A percentile compares a stretch with the other conserved stretches of the same genome.
These are phyloP conservation scores for Morone saxatilis DNA, from an alignment of 2,113 vertebrate species.

Conservation along the genomic window DNA sequence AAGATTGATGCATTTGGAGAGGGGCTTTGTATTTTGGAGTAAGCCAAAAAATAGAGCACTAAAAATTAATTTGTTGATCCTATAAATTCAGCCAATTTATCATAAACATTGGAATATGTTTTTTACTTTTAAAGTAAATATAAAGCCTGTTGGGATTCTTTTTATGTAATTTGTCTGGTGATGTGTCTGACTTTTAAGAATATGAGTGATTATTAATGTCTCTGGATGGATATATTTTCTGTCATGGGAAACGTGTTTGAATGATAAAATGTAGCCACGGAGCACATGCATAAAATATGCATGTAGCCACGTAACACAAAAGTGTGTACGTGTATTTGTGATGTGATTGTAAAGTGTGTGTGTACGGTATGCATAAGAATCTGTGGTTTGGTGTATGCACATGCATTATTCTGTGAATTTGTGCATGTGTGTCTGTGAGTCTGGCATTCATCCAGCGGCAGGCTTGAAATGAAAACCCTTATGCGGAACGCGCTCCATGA, in stretches of 20 bases:
- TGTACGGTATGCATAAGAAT: constrained; percentile 26
- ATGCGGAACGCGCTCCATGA: constrained; percentile 73
- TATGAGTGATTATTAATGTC: constrained; percentile 60
- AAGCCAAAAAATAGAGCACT: constrained; percentile 18
- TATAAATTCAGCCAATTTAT: constrained; percentile 35
- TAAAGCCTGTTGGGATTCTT: constrained; percentile 36
- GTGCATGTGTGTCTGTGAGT: constrained; percentile 27
- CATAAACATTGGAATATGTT: constrained; percentile 40
- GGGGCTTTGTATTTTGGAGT: constrained; percentile 30
- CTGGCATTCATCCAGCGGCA: constrained; percentile 53
- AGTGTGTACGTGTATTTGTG: constrained; percentile 31
- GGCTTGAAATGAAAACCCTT: constrained; percentile 81
- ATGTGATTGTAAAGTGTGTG: constrained; percentile 17
- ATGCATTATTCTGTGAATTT: constrained; percentile 52
- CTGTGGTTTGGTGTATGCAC: constrained; percentile 47
- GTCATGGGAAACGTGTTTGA: constrained; percentile 64
- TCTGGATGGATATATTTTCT: constrained; percentile 56
- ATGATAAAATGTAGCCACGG: constrained; percentile 63
- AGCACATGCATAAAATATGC: constrained; percentile 68
- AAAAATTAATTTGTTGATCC: constrained; percentile 26
- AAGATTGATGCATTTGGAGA: constrained; percentile 39
- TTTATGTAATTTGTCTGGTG: constrained; percentile 55
- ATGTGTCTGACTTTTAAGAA: constrained; percentile 48
- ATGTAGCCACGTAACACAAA: constrained; percentile 53
- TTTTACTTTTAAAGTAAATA: constrained; percentile 34